Percentiles rank a stretch among this genome's conserved stretches.
These are phyloP conservation scores for Onychorhynchus coronatus DNA, from an alignment of 2,113 vertebrate genomes.

Conservation along the genomic window DNA sequence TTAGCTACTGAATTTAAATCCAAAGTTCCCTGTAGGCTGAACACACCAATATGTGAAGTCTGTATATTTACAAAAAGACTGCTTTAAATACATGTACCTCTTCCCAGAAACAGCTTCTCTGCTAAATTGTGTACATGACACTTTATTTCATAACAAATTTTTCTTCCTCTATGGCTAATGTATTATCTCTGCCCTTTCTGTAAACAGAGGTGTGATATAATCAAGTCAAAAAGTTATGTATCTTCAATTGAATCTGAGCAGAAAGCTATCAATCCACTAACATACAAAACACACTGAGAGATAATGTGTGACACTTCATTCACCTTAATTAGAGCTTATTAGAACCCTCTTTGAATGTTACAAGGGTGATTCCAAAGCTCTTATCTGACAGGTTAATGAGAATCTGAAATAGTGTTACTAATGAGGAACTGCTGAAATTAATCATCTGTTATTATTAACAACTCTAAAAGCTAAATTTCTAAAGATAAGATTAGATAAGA, in stretches of 20 bases:
- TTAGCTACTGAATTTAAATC: not conserved
- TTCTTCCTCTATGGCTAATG: not conserved
- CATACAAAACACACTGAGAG: not conserved
- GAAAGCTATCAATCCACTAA: not conserved
- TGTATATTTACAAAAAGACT: not conserved
- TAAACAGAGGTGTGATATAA: not conserved
- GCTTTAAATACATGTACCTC: not conserved
- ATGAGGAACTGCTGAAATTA: slow-evolving; percentile 57
- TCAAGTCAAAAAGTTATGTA: not conserved
- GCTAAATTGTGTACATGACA: not conserved
- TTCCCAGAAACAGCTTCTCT: not conserved
- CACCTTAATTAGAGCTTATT: slow-evolving; percentile 52
- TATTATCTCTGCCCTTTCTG: not conserved
- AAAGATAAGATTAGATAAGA: slow-evolving; percentile 38
- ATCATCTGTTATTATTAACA: slow-evolving; percentile 52
- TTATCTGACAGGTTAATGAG: slow-evolving; percentile 52
- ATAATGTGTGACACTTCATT: not conserved
- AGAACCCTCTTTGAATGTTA: slow-evolving; percentile 45
- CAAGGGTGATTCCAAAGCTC: slow-evolving; percentile 14
- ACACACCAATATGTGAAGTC: not conserved
- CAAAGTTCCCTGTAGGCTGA: not conserved
- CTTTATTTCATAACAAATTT: not conserved
- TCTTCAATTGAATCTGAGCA: not conserved
- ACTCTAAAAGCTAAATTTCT: slow-evolving; percentile 37
- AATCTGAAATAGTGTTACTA: slow-evolving; percentile 54